A percentile compares a stretch with the other conserved stretches of the same genome.
These are phyloP conservation scores for Lerema accius DNA, from an alignment of 1,140 invertebrate species.

Conservation along the genomic window DNA sequence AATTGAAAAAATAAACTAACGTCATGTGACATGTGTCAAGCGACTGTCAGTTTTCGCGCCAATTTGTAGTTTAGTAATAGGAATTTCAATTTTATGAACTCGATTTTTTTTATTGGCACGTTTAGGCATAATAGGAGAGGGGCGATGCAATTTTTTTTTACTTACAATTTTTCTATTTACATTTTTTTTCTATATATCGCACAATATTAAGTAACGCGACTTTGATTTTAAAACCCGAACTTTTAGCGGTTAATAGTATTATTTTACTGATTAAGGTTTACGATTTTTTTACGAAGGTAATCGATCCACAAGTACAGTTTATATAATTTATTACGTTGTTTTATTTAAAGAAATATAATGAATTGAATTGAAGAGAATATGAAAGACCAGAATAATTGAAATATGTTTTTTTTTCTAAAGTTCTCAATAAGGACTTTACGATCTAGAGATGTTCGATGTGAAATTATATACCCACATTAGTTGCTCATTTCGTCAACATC, in stretches of 20 bases:
- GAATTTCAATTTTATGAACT: neutral
- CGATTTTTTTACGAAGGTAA: conserved; percentile 5
- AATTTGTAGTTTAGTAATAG: conserved; percentile 18
- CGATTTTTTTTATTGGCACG: conserved; percentile 9
- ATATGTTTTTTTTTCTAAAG: neutral
- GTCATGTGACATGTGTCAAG: conserved; percentile 8
- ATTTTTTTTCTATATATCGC: conserved; percentile 31
- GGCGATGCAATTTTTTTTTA: conserved; percentile 45
- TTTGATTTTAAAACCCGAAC: conserved; percentile 12
- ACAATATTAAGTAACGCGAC: conserved; percentile 34
- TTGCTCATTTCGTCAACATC: conserved; percentile 49
- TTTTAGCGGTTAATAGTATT: conserved; percentile 22
- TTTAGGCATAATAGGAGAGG: conserved; percentile 16
- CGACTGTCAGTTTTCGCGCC: conserved; percentile 38
- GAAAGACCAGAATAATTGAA: neutral
- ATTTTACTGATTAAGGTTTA: conserved; percentile 26
- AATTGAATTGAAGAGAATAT: neutral
- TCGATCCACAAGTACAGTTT: conserved; percentile 17
- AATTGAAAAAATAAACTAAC: conserved; percentile 3
- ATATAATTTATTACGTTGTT: conserved; percentile 14
- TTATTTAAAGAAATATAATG: conserved; percentile 1
- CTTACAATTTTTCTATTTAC: conserved; percentile 30
- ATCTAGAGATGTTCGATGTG: conserved; percentile 17
- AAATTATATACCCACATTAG: conserved; percentile 32
- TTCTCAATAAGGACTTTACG: neutral